A percentile compares a stretch with the other conserved stretches of the same genome.
phyloP scores from a whole-genome alignment of 2,113 vertebrate genomes.

The Sphyrna mokarran region DNA sequence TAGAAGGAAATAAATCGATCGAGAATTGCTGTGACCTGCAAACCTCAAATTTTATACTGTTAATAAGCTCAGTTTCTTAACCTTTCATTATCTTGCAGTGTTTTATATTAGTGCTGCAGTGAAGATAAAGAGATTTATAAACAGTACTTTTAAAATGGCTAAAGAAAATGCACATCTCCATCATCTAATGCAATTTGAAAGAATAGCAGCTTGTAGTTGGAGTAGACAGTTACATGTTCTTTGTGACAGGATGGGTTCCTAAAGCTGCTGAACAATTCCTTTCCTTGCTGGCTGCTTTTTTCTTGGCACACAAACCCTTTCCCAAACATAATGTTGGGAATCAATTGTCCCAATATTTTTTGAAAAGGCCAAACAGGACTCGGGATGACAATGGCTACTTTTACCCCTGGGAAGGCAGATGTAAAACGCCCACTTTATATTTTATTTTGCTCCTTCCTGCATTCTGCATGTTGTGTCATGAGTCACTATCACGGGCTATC shows the following conservation, averaged over 20 bases:
- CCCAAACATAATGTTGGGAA: not conserved
- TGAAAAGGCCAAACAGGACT: not conserved
- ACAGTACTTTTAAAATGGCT: not conserved
- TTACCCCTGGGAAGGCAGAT: not conserved
- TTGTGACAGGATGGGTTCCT: not conserved
- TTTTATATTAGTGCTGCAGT: not conserved
- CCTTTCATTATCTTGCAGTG: not conserved
- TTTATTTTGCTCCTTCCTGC: not conserved
- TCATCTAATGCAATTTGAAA: slow-evolving; percentile 7
- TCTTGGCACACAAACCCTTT: not conserved
- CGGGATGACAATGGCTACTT: not conserved
- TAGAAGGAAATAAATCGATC: not conserved
- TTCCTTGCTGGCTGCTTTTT: not conserved
- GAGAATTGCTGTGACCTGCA: not conserved
- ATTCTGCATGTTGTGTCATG: not conserved
- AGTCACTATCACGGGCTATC: not conserved
- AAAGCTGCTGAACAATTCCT: not conserved
- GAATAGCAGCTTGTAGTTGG: not conserved
- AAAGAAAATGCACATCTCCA: not conserved
- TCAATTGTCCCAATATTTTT: not conserved
- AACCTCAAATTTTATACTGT: not conserved
- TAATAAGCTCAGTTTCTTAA: not conserved
- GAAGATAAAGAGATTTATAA: not conserved
- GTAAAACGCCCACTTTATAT: not conserved
- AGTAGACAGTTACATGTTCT: not conserved